Conservation (phyloP, 2,113 vertebrate genomes). For the Ursus arctos region DNA sequence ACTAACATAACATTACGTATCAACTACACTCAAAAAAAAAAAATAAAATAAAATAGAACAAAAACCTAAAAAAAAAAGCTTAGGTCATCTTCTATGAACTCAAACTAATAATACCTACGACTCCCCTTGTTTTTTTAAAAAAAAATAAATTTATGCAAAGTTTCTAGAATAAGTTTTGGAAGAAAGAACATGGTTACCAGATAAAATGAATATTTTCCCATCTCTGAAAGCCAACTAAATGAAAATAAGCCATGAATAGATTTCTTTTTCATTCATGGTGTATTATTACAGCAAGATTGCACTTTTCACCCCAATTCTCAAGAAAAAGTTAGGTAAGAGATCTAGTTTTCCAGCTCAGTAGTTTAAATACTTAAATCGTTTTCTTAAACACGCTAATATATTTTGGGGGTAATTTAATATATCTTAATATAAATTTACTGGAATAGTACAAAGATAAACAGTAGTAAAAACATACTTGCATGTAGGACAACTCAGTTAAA, state of each 20-base stretch:
- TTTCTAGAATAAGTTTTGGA: not conserved
- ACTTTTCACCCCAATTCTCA: not conserved
- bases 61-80: not conserved
- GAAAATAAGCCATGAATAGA: not conserved
- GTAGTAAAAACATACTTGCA: not conserved
- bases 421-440: not conserved
- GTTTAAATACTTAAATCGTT: slow-evolving; percentile 13
- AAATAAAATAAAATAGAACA: not conserved
- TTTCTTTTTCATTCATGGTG: not conserved
- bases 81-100: not conserved
- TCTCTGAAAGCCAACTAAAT: not conserved
- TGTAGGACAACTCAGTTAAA: not conserved
- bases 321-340: not conserved
- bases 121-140: not conserved
- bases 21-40: not conserved
- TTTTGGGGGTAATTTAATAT: not conserved
- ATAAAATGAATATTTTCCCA: not conserved
- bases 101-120: not conserved
- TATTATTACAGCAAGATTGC: not conserved
- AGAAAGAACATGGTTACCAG: not conserved
- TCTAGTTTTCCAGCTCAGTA: not conserved
- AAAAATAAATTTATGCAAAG: not conserved
- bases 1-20: not conserved
- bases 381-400: not conserved
- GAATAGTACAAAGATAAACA: not conserved